These are phyloP conservation scores for Crocallis elinguaria DNA, from an alignment of 2,888 invertebrate genomes.

Conservation along the genomic window DNA sequence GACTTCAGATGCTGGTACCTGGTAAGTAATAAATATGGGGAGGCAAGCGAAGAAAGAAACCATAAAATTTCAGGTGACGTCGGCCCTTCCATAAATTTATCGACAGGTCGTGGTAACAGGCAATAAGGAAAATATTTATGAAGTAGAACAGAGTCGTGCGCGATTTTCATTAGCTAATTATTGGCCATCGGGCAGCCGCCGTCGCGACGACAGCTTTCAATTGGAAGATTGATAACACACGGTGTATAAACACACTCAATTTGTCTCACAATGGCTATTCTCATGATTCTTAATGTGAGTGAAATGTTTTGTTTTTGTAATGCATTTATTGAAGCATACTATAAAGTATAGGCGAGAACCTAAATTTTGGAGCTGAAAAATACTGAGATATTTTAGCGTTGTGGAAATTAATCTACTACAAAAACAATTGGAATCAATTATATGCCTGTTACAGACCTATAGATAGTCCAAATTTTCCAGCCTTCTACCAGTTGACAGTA, in stretches of 20 bases:
- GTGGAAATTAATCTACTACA: no score
- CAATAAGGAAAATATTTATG: conserved; percentile 83
- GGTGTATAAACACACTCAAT: not conserved
- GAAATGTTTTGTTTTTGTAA: not conserved
- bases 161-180: conserved; percentile 82
- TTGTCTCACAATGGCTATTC: not conserved
- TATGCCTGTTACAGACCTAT: no score
- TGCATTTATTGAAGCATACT: no score
- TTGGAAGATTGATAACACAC: conserved; percentile 5
- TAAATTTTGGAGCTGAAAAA: no score
- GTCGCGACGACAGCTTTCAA: conserved; percentile 27
- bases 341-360: no score
- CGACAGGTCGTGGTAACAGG: conserved; percentile 82
- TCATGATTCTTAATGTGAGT: not conserved
- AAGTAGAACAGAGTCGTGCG: conserved; percentile 67
- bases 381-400: no score
- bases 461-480: no score
- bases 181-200: conserved; percentile 40
- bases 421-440: no score
- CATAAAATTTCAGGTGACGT: conserved; percentile 82
- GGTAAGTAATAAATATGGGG: conserved; percentile 62
- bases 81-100: conserved; percentile 81
- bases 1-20: conserved; percentile 13
- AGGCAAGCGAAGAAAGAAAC: conserved; percentile 69
- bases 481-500: no score